Conservation (phyloP, 2,888 invertebrate genomes). For the Parapristionchus giblindavisi region DNA sequence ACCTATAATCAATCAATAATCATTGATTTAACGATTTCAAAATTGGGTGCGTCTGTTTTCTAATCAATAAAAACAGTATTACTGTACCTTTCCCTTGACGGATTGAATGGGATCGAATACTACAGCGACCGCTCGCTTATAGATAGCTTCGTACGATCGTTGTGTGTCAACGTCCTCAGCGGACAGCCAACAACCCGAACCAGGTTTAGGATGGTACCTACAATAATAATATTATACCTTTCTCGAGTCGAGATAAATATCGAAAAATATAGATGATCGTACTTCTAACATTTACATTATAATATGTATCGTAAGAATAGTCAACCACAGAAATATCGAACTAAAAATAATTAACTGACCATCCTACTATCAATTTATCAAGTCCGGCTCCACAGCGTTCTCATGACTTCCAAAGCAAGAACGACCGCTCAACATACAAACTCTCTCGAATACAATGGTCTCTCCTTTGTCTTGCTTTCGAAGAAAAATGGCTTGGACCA, state of each 20-base stretch:
- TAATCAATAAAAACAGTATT: background rate
- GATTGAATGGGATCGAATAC: conserved; percentile 99
- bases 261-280: too few relatives aligned
- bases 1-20: conserved; percentile 77
- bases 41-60: too few relatives aligned
- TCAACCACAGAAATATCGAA: too few relatives aligned
- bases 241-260: too few relatives aligned
- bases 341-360: conserved; percentile 73
- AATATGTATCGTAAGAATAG: too few relatives aligned
- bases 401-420: conserved; percentile 98
- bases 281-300: too few relatives aligned
- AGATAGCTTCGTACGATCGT: conserved; percentile 97
- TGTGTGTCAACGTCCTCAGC: conserved; percentile 97
- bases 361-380: conserved; percentile 99
- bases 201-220: conserved; percentile 94
- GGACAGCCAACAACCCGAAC: conserved; percentile 99
- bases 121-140: conserved; percentile 97
- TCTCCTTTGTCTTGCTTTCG: too few relatives aligned
- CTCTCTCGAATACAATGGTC: too few relatives aligned
- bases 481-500: too few relatives aligned
- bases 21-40: background rate
- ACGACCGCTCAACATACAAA: too few relatives aligned
- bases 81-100: conserved; percentile 82
- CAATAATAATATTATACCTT: too few relatives aligned
- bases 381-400: conserved; percentile 96